A percentile compares a stretch with the other conserved stretches of the same genome.
These are phyloP conservation scores for Cephus pulcher DNA, from an alignment of 2,888 invertebrate species.

Conservation along the genomic window DNA sequence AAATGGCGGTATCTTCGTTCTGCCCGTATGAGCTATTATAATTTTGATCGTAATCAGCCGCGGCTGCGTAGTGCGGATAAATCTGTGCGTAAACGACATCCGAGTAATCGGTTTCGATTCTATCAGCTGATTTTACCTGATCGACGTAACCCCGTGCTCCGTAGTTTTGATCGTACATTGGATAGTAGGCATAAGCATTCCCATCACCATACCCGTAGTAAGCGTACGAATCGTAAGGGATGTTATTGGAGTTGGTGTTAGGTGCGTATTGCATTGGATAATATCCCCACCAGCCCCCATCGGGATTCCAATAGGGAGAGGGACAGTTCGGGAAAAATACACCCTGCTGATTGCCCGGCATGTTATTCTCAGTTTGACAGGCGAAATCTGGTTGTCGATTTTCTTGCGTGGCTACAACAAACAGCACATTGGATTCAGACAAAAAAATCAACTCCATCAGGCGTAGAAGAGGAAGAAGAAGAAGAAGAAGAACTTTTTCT, in stretches of 20 bases:
- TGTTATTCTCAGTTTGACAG: conserved; percentile 57
- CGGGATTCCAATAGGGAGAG: conserved; percentile 43
- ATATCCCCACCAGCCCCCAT: conserved; percentile 49
- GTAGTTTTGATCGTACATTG: conserved; percentile 36
- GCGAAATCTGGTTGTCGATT: conserved; percentile 57
- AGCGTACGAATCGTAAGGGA: conserved; percentile 30
- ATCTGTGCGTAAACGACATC: conserved; percentile 5
- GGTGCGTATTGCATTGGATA: conserved; percentile 38
- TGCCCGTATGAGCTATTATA: background rate
- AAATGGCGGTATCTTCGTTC: background rate
- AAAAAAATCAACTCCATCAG: conserved; percentile 24
- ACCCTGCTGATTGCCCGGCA: conserved; percentile 59
- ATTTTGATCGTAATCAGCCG: background rate
- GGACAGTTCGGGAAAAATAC: conserved; percentile 35
- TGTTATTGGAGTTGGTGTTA: conserved; percentile 11
- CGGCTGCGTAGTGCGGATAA: background rate
- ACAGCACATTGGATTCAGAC: conserved; percentile 63
- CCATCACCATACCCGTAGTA: conserved; percentile 34
- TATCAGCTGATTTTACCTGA: conserved; percentile 22
- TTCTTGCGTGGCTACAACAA: conserved; percentile 64
- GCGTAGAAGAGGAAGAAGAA: background rate
- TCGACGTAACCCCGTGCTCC: conserved; percentile 15
- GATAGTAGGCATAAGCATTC: conserved; percentile 38
- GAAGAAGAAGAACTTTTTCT: background rate
- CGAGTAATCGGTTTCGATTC: conserved; percentile 1